phyloP scores from a whole-genome alignment of 1,140 invertebrate species.

The Ostrea denselamellosa region DNA sequence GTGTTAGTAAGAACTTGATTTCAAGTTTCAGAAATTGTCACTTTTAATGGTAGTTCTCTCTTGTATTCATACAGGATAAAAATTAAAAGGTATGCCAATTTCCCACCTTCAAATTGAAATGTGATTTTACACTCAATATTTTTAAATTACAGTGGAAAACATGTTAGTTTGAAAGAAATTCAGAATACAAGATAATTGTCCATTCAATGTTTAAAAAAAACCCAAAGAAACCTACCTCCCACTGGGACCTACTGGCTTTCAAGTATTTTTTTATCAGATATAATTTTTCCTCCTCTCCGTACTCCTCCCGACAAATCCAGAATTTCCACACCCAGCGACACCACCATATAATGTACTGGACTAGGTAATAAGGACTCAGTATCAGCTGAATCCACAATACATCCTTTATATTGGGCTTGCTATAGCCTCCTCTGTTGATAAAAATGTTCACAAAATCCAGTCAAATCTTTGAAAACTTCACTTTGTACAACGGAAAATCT shows the following conservation, averaged over 20 bases:
- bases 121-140: too few relatives aligned
- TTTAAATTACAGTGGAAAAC: too few relatives aligned
- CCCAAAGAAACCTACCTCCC: conserved; percentile 81
- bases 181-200: too few relatives aligned
- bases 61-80: too few relatives aligned
- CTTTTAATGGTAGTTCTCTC: too few relatives aligned
- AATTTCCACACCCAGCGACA: conserved; percentile 90
- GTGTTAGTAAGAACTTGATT: too few relatives aligned
- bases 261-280: conserved; percentile 90
- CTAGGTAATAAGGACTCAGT: conserved; percentile 86
- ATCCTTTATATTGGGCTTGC: conserved; percentile 85
- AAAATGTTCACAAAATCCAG: neutral
- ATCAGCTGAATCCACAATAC: conserved; percentile 91
- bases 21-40: too few relatives aligned
- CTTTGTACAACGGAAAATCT: too few relatives aligned
- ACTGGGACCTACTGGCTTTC: conserved; percentile 83
- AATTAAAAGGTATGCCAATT: too few relatives aligned
- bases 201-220: too few relatives aligned
- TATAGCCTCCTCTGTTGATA: conserved; percentile 87
- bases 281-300: conserved; percentile 89
- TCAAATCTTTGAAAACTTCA: neutral
- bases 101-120: too few relatives aligned
- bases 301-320: conserved; percentile 86
- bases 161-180: too few relatives aligned
- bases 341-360: conserved; percentile 87